Evolutionary conservation across 2,888 invertebrate genomes (phyloP).

Genomic region (Habrosyne pyritoides): DNA sequence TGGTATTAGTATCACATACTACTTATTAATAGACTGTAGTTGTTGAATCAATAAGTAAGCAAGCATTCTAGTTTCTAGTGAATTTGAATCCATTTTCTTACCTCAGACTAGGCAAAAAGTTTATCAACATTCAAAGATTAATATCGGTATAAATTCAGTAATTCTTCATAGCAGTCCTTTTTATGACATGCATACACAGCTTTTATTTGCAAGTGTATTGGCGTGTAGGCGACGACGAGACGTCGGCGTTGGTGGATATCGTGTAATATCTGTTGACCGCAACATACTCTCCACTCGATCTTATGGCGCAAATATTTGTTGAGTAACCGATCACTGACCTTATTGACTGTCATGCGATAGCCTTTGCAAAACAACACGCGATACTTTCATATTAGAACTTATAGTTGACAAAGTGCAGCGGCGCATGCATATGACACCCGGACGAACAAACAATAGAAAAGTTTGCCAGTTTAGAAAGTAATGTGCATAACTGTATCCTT

Average conservation of each 20-base stretch:
- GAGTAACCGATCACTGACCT: slow-evolving; percentile 65
- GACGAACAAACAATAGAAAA: slow-evolving; percentile 15
- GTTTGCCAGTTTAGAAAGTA: slow-evolving; percentile 12
- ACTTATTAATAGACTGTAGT: too few relatives aligned
- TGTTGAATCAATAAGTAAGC: too few relatives aligned
- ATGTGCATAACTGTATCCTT: slow-evolving; percentile 8
- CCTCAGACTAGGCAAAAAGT: background rate
- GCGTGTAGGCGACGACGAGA: slow-evolving; percentile 27
- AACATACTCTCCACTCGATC: slow-evolving; percentile 52
- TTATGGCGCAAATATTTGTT: slow-evolving; percentile 69
- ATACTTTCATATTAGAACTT: slow-evolving; percentile 41
- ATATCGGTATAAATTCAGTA: background rate
- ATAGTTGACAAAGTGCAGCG: slow-evolving; percentile 27
- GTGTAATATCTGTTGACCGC: slow-evolving; percentile 61
- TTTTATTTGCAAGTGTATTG: slow-evolving; percentile 6
- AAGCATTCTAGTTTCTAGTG: background rate
- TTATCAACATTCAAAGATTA: too few relatives aligned
- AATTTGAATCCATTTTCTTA: background rate
- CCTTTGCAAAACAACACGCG: slow-evolving; percentile 57
- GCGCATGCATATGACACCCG: slow-evolving; percentile 16
- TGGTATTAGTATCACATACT: background rate
- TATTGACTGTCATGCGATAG: slow-evolving; percentile 67
- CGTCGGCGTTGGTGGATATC: slow-evolving; percentile 44
- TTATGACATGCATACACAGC: background rate
- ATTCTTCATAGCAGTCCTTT: background rate